These are phyloP conservation scores for Lasioglossum figueresi DNA, from an alignment of 2,888 invertebrate species.

Conservation along the genomic window DNA sequence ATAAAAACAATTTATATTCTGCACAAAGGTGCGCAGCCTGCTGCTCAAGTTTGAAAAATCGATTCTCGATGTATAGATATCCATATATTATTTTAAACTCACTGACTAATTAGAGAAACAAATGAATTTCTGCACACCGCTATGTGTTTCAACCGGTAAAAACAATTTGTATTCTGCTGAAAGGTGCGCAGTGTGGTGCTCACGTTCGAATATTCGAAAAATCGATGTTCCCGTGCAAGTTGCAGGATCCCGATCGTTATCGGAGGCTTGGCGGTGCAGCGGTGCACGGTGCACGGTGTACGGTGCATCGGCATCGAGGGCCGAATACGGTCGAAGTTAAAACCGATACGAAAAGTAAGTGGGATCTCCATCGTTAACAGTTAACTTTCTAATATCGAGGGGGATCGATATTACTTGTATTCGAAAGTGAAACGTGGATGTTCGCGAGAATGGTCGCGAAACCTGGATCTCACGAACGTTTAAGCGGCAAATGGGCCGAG, in stretches of 20 bases:
- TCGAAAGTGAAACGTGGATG: slow-evolving; percentile 48
- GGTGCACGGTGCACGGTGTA: background rate
- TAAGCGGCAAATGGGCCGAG: slow-evolving; percentile 67
- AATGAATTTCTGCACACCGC: too few species aligned
- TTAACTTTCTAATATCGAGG: slow-evolving; percentile 14
- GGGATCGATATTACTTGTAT: slow-evolving; percentile 39
- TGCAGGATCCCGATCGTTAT: background rate
- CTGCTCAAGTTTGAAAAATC: too few species aligned
- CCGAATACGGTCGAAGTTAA: background rate
- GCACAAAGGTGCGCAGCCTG: too few species aligned
- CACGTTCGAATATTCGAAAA: background rate
- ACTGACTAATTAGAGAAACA: too few species aligned
- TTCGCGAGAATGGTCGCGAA: slow-evolving; percentile 38
- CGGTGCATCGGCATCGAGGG: background rate
- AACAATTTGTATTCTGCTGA: too few species aligned
- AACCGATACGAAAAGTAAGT: background rate
- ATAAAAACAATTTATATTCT: too few species aligned
- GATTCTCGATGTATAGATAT: too few species aligned
- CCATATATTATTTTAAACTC: too few species aligned
- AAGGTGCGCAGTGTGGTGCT: background rate
- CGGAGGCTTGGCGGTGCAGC: background rate
- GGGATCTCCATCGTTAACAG: background rate
- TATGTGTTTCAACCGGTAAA: too few species aligned
- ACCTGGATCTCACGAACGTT: slow-evolving; percentile 60
- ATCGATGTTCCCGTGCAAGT: background rate